Base-by-base conservation (phyloP, 2,113 vertebrate species). In the Amazona guildingii region DNA sequence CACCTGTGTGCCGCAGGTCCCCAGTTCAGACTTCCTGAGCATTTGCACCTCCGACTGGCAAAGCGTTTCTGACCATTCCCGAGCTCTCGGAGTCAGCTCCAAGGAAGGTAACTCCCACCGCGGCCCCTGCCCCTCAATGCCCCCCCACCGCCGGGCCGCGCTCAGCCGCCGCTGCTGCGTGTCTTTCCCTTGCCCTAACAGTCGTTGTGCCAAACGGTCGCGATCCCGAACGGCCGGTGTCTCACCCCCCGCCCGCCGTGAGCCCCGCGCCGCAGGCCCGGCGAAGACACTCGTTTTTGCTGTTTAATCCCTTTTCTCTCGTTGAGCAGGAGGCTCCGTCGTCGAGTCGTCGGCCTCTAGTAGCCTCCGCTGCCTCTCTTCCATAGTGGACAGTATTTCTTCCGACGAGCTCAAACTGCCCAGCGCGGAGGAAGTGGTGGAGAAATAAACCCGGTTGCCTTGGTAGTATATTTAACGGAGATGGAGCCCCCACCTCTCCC, bases 301-400 rank as follows among this genome's bases (percentile, higher is more conserved):
- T 88, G 70, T 54, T 41, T 94, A 83, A 96, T 64, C 24, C 33
- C 18, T 54, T 78, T 79, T 62, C 41, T 90, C 67, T 92, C 63
- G 14, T 90, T 83, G 49, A 84, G 51, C 91, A 98, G 98, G 97
- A 97, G 97, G 97, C 97, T 96, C 98, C 79, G 90, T 52, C 90
- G 81, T 97, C 2, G 99, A 99, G 90, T 98, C 99, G 3, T 98
- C 99, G 2, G 99, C 98, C 13, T 98, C 99, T 68, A 99, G 98
- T 96, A 99, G 99, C 95, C 99, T 99, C 29, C 98, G 99, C 41
- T 98, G 98, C 29, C 98, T 99, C 43, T 99, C 99, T 29, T 99
- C 99, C 39, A 99, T 99, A 70, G 99, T 99, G 96, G 98, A 99
- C 98, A 99, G 99, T 94, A 99, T 99, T 97, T 99, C 98, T 88